Base-by-base conservation (phyloP, 2,797 vertebrate species). In the Pangasius krempfi region DNA sequence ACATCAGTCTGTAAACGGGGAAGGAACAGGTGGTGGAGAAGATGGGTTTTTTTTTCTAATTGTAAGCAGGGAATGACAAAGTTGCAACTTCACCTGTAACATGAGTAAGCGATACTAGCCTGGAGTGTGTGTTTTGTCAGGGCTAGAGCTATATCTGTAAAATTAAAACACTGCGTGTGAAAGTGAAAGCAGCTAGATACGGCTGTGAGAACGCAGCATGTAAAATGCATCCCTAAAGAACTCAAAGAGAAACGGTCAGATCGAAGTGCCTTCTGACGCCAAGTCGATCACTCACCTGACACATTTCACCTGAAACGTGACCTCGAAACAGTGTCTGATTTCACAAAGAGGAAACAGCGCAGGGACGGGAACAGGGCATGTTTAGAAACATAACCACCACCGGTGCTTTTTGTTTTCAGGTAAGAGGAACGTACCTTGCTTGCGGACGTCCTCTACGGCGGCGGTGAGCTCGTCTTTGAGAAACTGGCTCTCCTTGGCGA, bases 381-480 rank as follows among this genome's bases (percentile, higher is more conserved):
- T 37, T 37, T 58, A 56, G 52, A 54, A 54, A 58, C 18, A 58
- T 5, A 25, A 60, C 0, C 22, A 8, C 62, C 27, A n/a, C 62
- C 1, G 6, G 37, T 0, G 1, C 3, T 18, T 18, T 25, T 37
- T 20, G 20, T 9, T 25, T 75, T 75, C 22, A 10, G 1, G 68
- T 80, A 47, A 80, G 83, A 14, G n/a, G 7, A 18, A 8, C 3
- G 30, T 94, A 99, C 99, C 99, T 98, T 99, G 99, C 92, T 99
- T 99, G 91, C 98, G 98, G 92, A 99, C 99, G 96, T 99, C 98
- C 88, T 99, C 99, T 88, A 99, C 99, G 1, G 99, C 99, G 0
- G 97, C 98, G 58, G 97, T 97, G 81, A 99, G 96, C 92, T 99
- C 99, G 52, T 99, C 98, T 88, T 99, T 99, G 37, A 99, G 97